These are phyloP conservation scores for Kryptopterus vitreolus DNA, from an alignment of 2,797 vertebrate species.

Conservation along the genomic window DNA sequence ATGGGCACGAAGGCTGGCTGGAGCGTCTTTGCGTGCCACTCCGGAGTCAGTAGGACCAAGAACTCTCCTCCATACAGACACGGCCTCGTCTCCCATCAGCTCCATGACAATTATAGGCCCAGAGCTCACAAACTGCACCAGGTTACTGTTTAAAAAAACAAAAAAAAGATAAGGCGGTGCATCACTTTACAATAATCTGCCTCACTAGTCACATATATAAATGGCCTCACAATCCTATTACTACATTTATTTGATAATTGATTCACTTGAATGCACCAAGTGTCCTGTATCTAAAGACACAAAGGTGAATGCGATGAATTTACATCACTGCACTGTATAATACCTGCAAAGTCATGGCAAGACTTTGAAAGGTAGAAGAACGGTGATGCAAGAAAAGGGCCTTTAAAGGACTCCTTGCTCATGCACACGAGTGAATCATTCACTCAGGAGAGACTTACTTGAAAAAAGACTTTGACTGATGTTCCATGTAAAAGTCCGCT, in stretches of 20 bases:
- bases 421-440: slow-evolving; percentile 63
- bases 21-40: slow-evolving; percentile 74
- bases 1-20: slow-evolving; percentile 75
- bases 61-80: slow-evolving; percentile 83
- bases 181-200: background rate
- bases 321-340: background rate
- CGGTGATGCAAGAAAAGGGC: slow-evolving; percentile 42
- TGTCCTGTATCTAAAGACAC: background rate
- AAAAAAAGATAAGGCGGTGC: background rate
- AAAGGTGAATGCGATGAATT: slow-evolving; percentile 10
- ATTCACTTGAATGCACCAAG: background rate
- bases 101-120: slow-evolving; percentile 90
- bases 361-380: slow-evolving; percentile 28
- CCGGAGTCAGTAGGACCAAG: slow-evolving; percentile 81
- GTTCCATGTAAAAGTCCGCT: slow-evolving; percentile 84
- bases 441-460: slow-evolving; percentile 77
- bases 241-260: background rate
- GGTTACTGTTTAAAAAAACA: slow-evolving; percentile 71
- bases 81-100: slow-evolving; percentile 87
- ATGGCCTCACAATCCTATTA: background rate
- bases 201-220: background rate
- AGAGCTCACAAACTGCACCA: slow-evolving; percentile 85
- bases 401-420: slow-evolving; percentile 40
- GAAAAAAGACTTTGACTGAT: slow-evolving; percentile 87
- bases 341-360: background rate